Conservation (phyloP, 2,888 invertebrate species). For the Atherix ibis region DNA sequence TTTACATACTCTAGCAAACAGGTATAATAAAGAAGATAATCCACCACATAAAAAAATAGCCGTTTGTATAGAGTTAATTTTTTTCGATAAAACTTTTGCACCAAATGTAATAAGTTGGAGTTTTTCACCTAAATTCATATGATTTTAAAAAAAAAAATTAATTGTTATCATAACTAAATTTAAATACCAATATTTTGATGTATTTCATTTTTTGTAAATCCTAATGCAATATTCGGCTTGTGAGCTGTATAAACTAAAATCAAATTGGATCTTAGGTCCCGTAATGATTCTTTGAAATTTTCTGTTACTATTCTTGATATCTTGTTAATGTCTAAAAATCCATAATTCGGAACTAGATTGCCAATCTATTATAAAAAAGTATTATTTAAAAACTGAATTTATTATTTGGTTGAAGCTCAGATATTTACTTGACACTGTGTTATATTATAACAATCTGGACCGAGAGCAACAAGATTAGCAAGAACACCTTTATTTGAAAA, state of each 20-base stretch:
- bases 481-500: conserved; percentile 18
- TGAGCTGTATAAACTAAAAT: conserved; percentile 46
- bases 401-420: conserved; percentile 22
- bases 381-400: neutral
- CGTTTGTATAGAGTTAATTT: conserved; percentile 24
- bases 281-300: conserved; percentile 27
- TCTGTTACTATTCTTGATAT: conserved; percentile 19
- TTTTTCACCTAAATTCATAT: conserved; percentile 2
- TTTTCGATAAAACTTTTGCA: conserved; percentile 17
- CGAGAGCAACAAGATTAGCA: conserved; percentile 27
- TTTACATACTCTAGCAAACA: conserved; percentile 45
- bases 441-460: conserved; percentile 29
- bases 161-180: too few relatives aligned
- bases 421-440: conserved; percentile 27
- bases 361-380: conserved; percentile 14
- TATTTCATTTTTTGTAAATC: conserved; percentile 17
- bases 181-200: conserved; percentile 1
- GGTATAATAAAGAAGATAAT: conserved; percentile 44
- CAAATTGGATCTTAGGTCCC: conserved; percentile 43
- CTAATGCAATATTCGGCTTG: conserved; percentile 38
- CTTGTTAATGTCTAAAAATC: conserved; percentile 22
- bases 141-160: conserved; percentile 1
- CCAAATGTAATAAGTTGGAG: conserved; percentile 17
- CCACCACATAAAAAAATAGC: conserved; percentile 38
- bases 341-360: conserved; percentile 28